Evolutionary conservation across 2,888 invertebrate genomes (phyloP), one percentile per base, ranked within the genome.

Genomic region (Leptinotarsa rubiginosa): DNA sequence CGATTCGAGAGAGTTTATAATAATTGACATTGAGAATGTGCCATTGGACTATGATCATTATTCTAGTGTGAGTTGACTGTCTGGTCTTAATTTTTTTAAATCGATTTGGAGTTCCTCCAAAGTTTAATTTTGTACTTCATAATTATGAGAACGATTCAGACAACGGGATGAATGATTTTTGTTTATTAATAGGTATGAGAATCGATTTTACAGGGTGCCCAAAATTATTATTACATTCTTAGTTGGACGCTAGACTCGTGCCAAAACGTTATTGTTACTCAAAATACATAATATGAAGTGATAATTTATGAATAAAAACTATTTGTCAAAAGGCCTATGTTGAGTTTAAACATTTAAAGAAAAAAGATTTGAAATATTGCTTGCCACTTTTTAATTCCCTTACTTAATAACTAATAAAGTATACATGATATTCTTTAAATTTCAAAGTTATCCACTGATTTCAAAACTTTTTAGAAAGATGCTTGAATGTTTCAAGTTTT

Each of bases 41-140:
- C 31, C 31, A 62, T 62, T 62, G 62, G 31, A 62, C 62, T 41
- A n/a, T 62, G 62, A 62, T n/a, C 62, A n/a, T 25, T 59, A 22
- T 62, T 15, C 5, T 62, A 62, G n/a, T n/a, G 62, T 62, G 7
- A 25, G 62, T 62, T 25, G 25, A 31, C 62, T 62, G 62, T 62
- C 62, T 62, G 31, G 20, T 41, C n/a, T 62, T 62, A 15, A 65
- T 54, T 22, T 69, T 73, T 73, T 52, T 41, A 41, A n/a, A 59
- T 73, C n/a, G 22, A 22, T 16, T 69, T 73, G 69, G 73, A 65
- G 41, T 54, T 31, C 65, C 3, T 50, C 73, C 73, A 73, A 69
- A 52, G 49, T 54, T 69, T 69, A 69, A 73, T 68, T 72, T 65
- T 47, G 52, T 64, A 52, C 52, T 62, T 41, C 13, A n/a, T 54